Evolutionary conservation across 1,140 invertebrate genomes (phyloP).

Genomic region (Zaprionus africanus): DNA sequence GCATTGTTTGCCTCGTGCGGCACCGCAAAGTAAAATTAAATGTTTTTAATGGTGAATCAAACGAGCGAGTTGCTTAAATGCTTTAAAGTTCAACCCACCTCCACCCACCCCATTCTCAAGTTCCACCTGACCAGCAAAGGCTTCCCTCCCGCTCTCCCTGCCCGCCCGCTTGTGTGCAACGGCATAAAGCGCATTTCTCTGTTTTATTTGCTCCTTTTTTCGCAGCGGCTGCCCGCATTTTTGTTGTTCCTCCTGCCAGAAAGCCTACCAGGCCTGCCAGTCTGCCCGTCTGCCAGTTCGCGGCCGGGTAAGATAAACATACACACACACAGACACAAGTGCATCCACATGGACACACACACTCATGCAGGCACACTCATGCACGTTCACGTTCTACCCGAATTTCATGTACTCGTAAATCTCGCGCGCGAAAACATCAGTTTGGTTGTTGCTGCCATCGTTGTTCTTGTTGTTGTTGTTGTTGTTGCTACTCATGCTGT

Average conservation of each 20-base stretch:
- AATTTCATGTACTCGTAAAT: conserved; percentile 78
- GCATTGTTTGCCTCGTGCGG: conserved; percentile 62
- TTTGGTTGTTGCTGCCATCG: conserved; percentile 50
- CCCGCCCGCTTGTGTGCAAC: conserved; percentile 5
- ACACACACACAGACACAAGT: conserved; percentile 19
- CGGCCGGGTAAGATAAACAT: conserved; percentile 69
- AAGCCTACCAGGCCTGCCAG: conserved; percentile 56
- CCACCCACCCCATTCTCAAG: too few relatives aligned
- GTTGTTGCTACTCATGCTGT: conserved; percentile 30
- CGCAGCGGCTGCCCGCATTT: conserved; percentile 65
- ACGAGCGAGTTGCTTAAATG: conserved; percentile 45
- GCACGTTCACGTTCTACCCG: conserved; percentile 72
- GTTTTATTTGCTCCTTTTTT: conserved; percentile 47
- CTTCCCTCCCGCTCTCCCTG: background rate
- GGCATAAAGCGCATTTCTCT: conserved; percentile 61
- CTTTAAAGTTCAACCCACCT: conserved; percentile 50
- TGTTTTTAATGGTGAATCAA: conserved; percentile 57
- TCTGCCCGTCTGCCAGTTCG: conserved; percentile 39
- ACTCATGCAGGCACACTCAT: conserved; percentile 33
- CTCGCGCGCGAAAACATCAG: conserved; percentile 79
- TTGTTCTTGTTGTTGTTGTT: conserved; percentile 37
- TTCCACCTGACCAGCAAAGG: background rate
- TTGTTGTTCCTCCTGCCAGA: conserved; percentile 68
- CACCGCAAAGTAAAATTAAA: conserved; percentile 64
- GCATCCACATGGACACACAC: background rate